Percentiles rank a stretch among this genome's conserved stretches.
phyloP scores from a whole-genome alignment of 2,113 vertebrate species.

The Nesospiza acunhae region DNA sequence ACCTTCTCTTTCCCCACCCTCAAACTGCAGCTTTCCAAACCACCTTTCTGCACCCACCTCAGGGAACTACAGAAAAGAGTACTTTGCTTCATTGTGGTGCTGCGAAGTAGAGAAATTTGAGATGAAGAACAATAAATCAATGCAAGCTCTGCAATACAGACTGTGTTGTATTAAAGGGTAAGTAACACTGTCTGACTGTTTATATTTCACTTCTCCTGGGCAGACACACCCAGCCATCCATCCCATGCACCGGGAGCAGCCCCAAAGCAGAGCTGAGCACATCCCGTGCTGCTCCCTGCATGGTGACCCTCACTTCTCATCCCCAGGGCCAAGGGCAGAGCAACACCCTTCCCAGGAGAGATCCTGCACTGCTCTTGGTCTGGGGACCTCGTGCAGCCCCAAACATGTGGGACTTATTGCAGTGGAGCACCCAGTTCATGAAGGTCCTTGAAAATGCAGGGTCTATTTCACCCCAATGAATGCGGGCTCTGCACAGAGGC shows the following conservation, averaged over 20 bases:
- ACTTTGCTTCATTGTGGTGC: background rate
- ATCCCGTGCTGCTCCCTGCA: background rate
- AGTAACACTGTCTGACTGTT: background rate
- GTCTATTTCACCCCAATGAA: background rate
- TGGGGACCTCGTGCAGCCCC: background rate
- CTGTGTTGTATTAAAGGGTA: background rate
- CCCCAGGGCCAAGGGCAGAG: background rate
- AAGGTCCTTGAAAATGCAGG: background rate
- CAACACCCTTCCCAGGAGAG: background rate
- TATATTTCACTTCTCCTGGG: background rate
- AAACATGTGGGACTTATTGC: background rate
- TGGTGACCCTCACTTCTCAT: background rate
- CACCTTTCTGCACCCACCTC: background rate
- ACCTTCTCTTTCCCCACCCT: background rate
- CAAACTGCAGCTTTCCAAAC: background rate
- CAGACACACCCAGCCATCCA: background rate
- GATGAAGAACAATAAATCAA: background rate
- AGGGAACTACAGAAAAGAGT: background rate
- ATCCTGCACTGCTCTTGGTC: fast-evolving
- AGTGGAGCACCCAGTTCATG: background rate
- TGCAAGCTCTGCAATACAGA: background rate
- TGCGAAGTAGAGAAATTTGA: background rate
- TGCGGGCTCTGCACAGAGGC: background rate
- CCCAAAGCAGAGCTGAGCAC: background rate
- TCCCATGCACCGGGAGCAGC: background rate